Base-by-base conservation (phyloP, 53 echinoderm and acorn worm genomes). In the Paracentrotus lividus region DNA sequence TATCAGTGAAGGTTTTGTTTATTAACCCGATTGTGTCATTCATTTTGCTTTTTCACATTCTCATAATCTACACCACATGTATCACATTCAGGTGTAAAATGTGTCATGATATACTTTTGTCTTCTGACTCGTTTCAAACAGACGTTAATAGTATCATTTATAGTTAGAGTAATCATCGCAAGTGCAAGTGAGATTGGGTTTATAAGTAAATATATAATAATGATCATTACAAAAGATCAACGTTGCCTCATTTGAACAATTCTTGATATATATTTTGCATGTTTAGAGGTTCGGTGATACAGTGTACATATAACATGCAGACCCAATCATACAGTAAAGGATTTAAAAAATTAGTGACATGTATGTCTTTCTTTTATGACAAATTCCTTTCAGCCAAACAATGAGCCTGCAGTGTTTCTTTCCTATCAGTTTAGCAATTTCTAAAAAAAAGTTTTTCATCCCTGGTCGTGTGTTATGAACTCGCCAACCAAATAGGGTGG, bases 21-120 rank as follows among this genome's bases (percentile, higher is more conserved):
- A 81, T 47, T 81, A 81, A 47, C 44, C 47, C 4, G 10, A 47
- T 81, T 81, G 44, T 81, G 47, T 47, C 44, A 81, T 26, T 77
- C 77, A 77, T 67, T 8, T 10, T 72, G 16, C n/a, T 36, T 72
- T 40, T 40, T 20, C 72, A 38, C 40, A 38, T 72, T 21, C 72
- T 20, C 40, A 38, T 5, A 15, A 72, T 4, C 18, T 72, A n/a
- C n/a, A n/a, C n/a, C 6, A 72, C 4, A 72, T 38, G 40, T 72
- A 40, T 38, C n/a, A 72, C 40, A 72, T 72, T 20, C 36, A 72
- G 36, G 72, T 72, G 26, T 53, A n/a, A 38, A 40, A 72, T 72
- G 72, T 72, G 72, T 18, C 16, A 72, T 40, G 21, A 72, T 38
- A 36, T 40, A 72, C 38, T 40, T 72, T 20, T 72, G 40, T 72